A percentile compares a stretch with the other conserved stretches of the same genome.
These are phyloP conservation scores for Sinocyclocheilus anshuiensis DNA, from an alignment of 2,113 vertebrate species.

Conservation along the genomic window DNA sequence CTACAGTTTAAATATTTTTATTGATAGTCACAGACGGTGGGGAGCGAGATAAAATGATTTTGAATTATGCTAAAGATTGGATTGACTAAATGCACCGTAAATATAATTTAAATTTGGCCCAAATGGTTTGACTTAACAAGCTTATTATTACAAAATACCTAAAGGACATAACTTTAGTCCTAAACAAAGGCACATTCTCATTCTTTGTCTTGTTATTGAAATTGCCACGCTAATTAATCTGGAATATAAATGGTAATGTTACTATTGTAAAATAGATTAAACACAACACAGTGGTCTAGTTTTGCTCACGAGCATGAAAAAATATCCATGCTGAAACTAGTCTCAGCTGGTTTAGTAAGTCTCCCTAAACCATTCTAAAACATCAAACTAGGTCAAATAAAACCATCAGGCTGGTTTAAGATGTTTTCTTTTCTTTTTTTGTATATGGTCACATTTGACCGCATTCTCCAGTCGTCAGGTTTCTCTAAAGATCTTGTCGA, in stretches of 20 bases:
- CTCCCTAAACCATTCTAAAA: neutral
- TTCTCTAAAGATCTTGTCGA: conserved; percentile 49
- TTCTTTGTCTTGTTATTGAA: neutral
- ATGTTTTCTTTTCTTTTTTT: neutral
- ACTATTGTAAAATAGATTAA: neutral
- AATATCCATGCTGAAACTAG: neutral
- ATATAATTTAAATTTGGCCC: neutral
- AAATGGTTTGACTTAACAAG: conserved; percentile 7
- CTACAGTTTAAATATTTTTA: conserved; percentile 49
- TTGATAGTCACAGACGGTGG: conserved; percentile 40
- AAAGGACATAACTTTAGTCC: neutral
- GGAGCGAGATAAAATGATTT: conserved; percentile 19
- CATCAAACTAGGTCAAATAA: neutral
- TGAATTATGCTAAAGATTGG: conserved; percentile 13
- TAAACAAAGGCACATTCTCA: neutral
- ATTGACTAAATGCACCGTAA: neutral
- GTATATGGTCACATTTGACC: conserved; percentile 1
- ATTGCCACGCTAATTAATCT: neutral
- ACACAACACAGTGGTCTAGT: neutral
- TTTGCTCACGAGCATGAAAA: neutral
- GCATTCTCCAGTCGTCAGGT: neutral
- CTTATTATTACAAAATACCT: neutral
- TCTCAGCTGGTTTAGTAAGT: neutral
- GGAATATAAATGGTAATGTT: neutral
- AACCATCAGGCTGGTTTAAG: neutral